Base-by-base conservation (phyloP, 2,888 invertebrate species). In the Bedellia somnulentella region DNA sequence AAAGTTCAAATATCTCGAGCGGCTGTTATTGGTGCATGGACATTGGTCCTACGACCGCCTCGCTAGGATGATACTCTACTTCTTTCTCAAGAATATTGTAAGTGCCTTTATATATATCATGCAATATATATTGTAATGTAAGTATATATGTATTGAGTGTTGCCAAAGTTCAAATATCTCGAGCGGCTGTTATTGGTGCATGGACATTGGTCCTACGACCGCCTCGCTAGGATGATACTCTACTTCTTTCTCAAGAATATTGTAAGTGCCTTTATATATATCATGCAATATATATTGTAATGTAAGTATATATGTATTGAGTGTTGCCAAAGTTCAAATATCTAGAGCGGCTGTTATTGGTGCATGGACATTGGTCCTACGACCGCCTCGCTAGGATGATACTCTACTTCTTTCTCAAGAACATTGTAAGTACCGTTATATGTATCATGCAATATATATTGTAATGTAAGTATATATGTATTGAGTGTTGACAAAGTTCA, bases 171-270 rank as follows among this genome's bases (percentile, higher is more conserved):
- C 73, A 86, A 87, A 42, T 93, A 86, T 75, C 77, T 98, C 25
- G 88, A 93, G 56, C 80, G 89, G 29, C 80, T 98, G 37, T 70
- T 98, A 29, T 71, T 98, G 18, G 89, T 96, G 9, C 98, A 98
- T 64, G 98, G 98, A 1, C 96, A 96, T 63, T 93, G 93, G 93
- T 92, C 92, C 76, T 97, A 98, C 61, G 90, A 96, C 68, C 82
- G 97, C 9, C 80, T 98, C 34, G 86, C 95, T 13, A 81, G 90
- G 41, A 95, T 96, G 87, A 91, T 97, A 49, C 81, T 94, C 17
- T 97, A 95, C 68, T 98, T 96, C 75, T 95, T 97, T 61, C 94
- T 96, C 57, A 98, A 98, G 75, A 97, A 96, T 78, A 92, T 95
- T 51, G 93, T 94, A 67, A 82, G 88, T 81, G 31, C n/a, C n/a